Conservation (phyloP, 2,888 invertebrate genomes). For the Cephus nigrinus region DNA sequence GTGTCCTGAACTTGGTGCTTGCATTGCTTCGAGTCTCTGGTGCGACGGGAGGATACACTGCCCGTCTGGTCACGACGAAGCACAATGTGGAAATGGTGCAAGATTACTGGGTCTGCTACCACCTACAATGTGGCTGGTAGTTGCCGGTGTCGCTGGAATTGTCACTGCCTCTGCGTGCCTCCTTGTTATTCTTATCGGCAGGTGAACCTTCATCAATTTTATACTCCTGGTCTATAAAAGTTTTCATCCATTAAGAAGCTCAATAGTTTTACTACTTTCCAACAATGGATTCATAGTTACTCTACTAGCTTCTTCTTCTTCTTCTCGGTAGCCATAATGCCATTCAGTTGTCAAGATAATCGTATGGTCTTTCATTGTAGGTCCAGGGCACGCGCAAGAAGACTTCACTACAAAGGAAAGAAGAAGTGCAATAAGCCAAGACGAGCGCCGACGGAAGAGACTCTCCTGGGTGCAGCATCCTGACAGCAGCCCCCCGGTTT, state of each 20-base stretch:
- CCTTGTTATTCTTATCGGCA: slow-evolving; percentile 64
- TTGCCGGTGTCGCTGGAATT: slow-evolving; percentile 64
- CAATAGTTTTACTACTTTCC: background rate
- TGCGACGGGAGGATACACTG: slow-evolving; percentile 68
- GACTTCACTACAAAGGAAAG: slow-evolving; percentile 68
- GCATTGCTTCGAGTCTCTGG: slow-evolving; percentile 65
- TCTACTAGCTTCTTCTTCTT: background rate
- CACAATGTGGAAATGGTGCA: slow-evolving; percentile 68
- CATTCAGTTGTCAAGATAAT: slow-evolving; percentile 61
- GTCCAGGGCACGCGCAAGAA: slow-evolving; percentile 70
- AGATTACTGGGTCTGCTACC: slow-evolving; percentile 71
- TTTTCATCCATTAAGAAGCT: background rate
- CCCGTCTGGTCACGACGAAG: slow-evolving; percentile 75
- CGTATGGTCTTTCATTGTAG: slow-evolving; percentile 72
- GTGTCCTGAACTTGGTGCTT: slow-evolving; percentile 65
- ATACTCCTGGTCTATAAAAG: background rate
- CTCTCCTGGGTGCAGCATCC: slow-evolving; percentile 78
- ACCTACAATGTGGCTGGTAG: slow-evolving; percentile 59
- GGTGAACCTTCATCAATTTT: slow-evolving; percentile 49
- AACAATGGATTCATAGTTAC: background rate
- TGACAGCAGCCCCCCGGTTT: slow-evolving; percentile 88
- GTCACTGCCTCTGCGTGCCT: slow-evolving; percentile 67
- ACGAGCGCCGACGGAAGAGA: slow-evolving; percentile 77
- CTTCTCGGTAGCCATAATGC: background rate
- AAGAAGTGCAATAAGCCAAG: slow-evolving; percentile 56